These are phyloP conservation scores for Cathartes aura DNA, from an alignment of 2,113 vertebrate species.

Conservation along the genomic window DNA sequence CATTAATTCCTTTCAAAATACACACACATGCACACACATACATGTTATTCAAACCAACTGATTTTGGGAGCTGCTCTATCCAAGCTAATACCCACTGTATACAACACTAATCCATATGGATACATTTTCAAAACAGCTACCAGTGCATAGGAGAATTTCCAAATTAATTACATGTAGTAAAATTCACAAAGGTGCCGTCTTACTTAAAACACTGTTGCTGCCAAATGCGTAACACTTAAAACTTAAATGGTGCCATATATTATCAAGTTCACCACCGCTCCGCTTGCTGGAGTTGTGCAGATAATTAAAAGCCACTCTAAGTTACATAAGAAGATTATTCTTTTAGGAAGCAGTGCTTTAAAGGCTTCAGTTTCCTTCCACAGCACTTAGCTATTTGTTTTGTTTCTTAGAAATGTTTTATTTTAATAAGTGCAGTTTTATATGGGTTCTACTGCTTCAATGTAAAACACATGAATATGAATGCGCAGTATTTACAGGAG, in stretches of 20 bases:
- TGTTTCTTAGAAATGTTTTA: background rate
- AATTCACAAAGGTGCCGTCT: background rate
- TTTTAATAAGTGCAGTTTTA: slow-evolving; percentile 16
- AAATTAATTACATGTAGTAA: background rate
- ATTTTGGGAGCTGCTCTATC: background rate
- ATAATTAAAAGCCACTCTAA: slow-evolving; percentile 57
- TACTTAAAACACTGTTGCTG: background rate
- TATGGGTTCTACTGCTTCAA: background rate
- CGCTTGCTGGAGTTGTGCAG: background rate
- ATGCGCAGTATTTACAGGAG: slow-evolving; percentile 31
- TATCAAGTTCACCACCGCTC: background rate
- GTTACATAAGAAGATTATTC: background rate
- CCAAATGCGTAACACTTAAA: background rate
- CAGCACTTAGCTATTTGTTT: background rate
- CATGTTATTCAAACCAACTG: background rate
- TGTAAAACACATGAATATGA: slow-evolving; percentile 18
- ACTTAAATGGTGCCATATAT: background rate
- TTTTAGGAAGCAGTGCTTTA: background rate
- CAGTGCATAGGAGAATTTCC: background rate
- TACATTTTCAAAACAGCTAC: background rate
- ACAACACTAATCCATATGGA: background rate
- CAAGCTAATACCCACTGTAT: background rate
- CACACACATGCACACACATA: accelerated
- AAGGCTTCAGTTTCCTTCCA: background rate
- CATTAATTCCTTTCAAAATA: background rate